phyloP scores from a whole-genome alignment of 2,797 vertebrate genomes.

The Arnoldichthys spilopterus region DNA sequence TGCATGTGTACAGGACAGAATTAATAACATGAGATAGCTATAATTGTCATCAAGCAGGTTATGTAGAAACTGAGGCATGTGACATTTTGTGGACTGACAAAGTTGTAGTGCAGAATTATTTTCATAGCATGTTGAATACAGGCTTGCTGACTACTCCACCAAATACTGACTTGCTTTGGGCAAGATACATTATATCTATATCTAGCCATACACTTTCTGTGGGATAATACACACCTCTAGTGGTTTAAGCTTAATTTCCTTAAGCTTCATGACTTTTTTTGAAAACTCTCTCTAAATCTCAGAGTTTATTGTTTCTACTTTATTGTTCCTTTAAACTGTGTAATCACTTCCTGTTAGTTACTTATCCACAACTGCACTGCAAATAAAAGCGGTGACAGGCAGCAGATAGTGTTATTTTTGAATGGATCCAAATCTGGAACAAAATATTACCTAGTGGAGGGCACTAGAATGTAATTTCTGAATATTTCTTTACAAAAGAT shows the following conservation, averaged over 20 bases:
- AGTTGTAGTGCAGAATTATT: conserved; percentile 7
- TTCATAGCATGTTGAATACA: conserved; percentile 7
- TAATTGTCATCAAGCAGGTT: conserved; percentile 14
- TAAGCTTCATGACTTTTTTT: neutral
- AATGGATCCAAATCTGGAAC: neutral
- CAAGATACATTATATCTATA: too few relatives aligned
- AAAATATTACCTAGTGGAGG: neutral
- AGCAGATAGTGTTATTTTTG: neutral
- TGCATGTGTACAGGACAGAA: conserved; percentile 10
- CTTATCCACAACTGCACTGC: neutral
- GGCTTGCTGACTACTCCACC: neutral
- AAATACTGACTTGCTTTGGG: neutral
- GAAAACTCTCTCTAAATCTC: neutral
- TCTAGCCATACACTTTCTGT: neutral
- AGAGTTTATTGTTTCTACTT: neutral
- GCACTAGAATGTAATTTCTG: neutral
- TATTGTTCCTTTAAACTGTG: neutral
- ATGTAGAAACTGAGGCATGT: neutral
- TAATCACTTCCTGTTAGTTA: neutral
- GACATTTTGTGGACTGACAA: conserved; percentile 8
- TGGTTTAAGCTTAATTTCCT: neutral
- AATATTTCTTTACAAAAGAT: too few relatives aligned
- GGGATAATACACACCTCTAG: neutral
- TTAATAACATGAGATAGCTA: conserved; percentile 10
- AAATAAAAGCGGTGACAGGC: neutral